Base-by-base conservation (phyloP, 2,797 vertebrate species). In the Ispidina picta region DNA sequence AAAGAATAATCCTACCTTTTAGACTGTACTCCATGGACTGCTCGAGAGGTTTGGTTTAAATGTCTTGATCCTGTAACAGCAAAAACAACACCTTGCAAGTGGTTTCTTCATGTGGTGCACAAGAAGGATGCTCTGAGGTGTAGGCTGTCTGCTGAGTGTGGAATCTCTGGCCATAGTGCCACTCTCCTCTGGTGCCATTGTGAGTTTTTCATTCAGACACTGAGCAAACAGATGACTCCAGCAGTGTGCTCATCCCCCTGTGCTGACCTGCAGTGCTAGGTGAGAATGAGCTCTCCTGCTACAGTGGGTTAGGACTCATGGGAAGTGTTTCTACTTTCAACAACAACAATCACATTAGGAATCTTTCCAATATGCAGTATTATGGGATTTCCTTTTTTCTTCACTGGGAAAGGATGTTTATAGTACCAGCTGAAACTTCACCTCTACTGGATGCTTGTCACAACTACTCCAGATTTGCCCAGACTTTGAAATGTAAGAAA, bases 51-150 rank as follows among this genome's bases (percentile, higher is more conserved):
- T 93, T 92, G 80, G 72, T 85, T 94, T 91, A 95, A 56, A 86
- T n/a, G 7, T 83, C 88, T 74, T 80, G 56, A 80, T 89, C 86
- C 97, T 97, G 86, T 49, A 97, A 96, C 16, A 82, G 64, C 20
- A 96, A 94, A 92, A 92, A 83, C 19, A 88, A 15, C 25, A 58
- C 8, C 72, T 84, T 52, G 18, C 3, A 7, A 95, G 25, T 46
- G 41, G 49, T 66, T 74, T n/a, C 66, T 64, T 65, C 49, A 66
- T 1, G 5, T 55, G 23, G 18, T 8, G 39, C 28, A 18, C 29
- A 77, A 75, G 66, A 60, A 59, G 11, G 60, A 33, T 28, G 35
- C 19, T 77, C 29, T 66, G n/a, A 66, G 21, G 21, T 52, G 23
- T 15, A 46, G 37, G 65, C 23, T 82, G 29, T 15, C 44, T 84